Base-by-base conservation (phyloP, 2,888 invertebrate genomes). In the Physocephala rufipes region DNA sequence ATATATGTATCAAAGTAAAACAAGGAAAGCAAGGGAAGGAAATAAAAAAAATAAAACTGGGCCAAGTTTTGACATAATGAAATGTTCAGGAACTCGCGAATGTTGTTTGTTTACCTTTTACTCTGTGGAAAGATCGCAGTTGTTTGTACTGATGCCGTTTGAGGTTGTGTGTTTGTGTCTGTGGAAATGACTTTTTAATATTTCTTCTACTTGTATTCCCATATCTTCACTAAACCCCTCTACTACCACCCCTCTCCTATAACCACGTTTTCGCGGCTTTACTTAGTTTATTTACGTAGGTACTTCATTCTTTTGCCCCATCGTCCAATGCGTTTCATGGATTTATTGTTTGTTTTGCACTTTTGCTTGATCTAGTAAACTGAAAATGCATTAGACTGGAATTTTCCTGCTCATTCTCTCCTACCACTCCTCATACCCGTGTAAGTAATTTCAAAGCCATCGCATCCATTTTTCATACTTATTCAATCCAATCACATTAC, bases 11-110 rank as follows among this genome's bases (percentile, higher is more conserved):
- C 19, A n/a, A 63, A 63, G 19, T 24, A 5, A 58, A 58, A 58
- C 12, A 21, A 58, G 7, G 2, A 5, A 4, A 21, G 24, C 5
- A 2, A 59, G 28, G 49, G 49, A 58, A 45, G 51, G 28, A 70
- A 61, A 53, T 49, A 43, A 59, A 61, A 55, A 59, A 62, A 70
- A 68, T 70, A 19, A 65, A 77, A 77, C 74, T 77, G 74, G 76
- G 77, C 76, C 77, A 77, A 77, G 77, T 76, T 77, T 77, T 77
- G 75, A 73, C 73, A 71, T 72, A 76, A 74, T 74, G 75, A 58
- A 66, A 66, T n/a, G 47, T 24, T 24, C 47, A 47, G 43, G n/a
- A 58, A 58, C 24, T 45, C n/a, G n/a, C n/a, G n/a, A n/a, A n/a
- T n/a, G n/a, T n/a, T n/a, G n/a, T n/a, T 67, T 67, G 47, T 67